A percentile compares a stretch with the other conserved stretches of the same genome.
Conservation (phyloP, 2,888 invertebrate genomes). For the Rhingia campestris region DNA sequence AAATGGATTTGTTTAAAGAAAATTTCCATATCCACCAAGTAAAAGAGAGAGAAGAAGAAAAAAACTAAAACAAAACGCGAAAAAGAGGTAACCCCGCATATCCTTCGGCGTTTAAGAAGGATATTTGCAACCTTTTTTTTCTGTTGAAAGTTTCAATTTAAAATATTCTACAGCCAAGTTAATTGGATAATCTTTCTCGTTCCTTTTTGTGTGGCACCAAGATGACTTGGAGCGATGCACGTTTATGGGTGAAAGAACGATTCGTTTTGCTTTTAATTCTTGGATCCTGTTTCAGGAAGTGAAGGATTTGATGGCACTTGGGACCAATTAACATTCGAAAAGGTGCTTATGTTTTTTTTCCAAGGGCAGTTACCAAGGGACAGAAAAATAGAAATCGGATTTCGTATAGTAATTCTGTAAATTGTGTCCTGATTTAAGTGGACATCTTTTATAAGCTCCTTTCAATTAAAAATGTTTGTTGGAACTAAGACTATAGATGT, state of each 20-base stretch:
- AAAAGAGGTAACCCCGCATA: background rate
- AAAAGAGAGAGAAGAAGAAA: background rate
- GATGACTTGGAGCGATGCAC: conserved; percentile 4
- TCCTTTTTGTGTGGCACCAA: conserved; percentile 19
- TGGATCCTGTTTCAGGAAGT: conserved; percentile 14
- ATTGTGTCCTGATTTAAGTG: conserved; percentile 11
- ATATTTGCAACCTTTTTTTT: background rate
- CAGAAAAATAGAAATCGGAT: background rate
- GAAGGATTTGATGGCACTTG: background rate
- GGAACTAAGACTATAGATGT: too few species aligned
- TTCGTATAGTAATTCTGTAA: background rate
- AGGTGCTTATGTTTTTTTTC: conserved; percentile 15
- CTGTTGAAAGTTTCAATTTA: conserved; percentile 38
- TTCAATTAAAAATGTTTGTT: too few species aligned
- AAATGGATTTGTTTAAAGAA: conserved; percentile 42
- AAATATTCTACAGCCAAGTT: conserved; percentile 29
- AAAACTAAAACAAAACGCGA: background rate
- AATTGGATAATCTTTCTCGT: conserved; percentile 57
- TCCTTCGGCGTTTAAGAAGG: background rate
- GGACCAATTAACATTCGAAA: conserved; percentile 18
- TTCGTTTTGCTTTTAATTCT: background rate
- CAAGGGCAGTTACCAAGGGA: conserved; percentile 16
- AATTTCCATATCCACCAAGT: conserved; percentile 23
- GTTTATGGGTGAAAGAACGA: background rate
- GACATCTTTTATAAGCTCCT: background rate